Evolutionary conservation across 2,113 vertebrate genomes (phyloP), one percentile per base, ranked within the genome.

Genomic region (Sinosuthora webbiana): DNA sequence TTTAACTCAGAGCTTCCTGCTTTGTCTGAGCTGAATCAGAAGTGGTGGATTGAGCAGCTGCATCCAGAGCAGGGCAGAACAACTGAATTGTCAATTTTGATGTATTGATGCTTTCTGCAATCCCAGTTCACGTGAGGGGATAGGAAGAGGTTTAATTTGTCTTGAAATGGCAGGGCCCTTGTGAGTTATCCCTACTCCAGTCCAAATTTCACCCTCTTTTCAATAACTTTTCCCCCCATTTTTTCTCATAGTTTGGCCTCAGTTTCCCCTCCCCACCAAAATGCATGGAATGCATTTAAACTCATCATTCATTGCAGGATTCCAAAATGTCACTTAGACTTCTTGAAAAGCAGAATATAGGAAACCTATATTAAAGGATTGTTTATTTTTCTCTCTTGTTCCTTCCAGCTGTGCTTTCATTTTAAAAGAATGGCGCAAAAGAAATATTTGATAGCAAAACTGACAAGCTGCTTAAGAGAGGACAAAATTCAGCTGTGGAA

Each of bases 401-500:
- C 14, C 8, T 55, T 80, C 60, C 56, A 8, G 15, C 25, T 83
- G 27, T 90, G n/a, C 9, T 96, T 96, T 95, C 94, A 10, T 81
- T 96, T 96, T 82, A 27, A 73, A 97, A 81, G 97, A 84, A 99
- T 99, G 99, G 97, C 98, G 0, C 98, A 99, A 82, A 98, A 98
- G 95, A 98, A 98, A 30, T 98, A 99, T 83, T 96, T 98, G 62
- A 98, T 98, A 97, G 97, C 98, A 27, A 99, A 99, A 96, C 87
- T 99, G 93, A 99, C 98, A 89, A 98, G 96, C 25, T 98, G 97
- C 94, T 96, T 99, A 91, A 98, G 98, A 96, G 98, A 98, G 93
- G 98, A 99, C 74, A 98, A 97, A 91, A 98, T 99, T 97, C 98
- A 98, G 62, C 98, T 99, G 11, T 99, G 99, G 99, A 99, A 98